Conservation (phyloP, 1,140 invertebrate species). For the Ericerus pela region DNA sequence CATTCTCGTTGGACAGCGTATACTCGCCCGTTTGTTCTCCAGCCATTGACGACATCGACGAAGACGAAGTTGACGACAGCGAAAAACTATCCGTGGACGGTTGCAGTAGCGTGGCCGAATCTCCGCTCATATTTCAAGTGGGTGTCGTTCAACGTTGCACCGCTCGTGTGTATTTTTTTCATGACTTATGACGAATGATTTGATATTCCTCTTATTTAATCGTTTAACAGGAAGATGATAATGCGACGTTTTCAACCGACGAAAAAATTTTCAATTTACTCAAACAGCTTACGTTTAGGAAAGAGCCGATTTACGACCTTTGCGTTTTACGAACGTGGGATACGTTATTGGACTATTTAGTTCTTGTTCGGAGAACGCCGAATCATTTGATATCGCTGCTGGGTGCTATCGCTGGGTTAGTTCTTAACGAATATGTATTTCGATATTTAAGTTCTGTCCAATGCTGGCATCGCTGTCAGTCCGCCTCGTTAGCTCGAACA, state of each 20-base stretch:
- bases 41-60: neutral
- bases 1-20: neutral
- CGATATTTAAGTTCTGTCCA: neutral
- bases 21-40: slow-evolving; percentile 2
- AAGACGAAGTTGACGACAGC: neutral
- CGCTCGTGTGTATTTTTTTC: neutral
- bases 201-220: neutral
- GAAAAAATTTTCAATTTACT: slow-evolving; percentile 4
- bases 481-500: no score
- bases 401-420: neutral
- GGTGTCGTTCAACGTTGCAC: no score
- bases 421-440: no score
- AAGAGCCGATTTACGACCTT: neutral
- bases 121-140: neutral
- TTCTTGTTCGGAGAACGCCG: neutral
- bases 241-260: neutral
- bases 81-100: slow-evolving; percentile 1
- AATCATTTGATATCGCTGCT: neutral
- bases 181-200: neutral
- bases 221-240: neutral
- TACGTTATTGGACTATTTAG: neutral
- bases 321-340: neutral
- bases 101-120: neutral
- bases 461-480: no score
- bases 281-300: neutral